These are phyloP conservation scores for Bunonema sp. DNA, from an alignment of 2,888 invertebrate species.

Conservation along the genomic window DNA sequence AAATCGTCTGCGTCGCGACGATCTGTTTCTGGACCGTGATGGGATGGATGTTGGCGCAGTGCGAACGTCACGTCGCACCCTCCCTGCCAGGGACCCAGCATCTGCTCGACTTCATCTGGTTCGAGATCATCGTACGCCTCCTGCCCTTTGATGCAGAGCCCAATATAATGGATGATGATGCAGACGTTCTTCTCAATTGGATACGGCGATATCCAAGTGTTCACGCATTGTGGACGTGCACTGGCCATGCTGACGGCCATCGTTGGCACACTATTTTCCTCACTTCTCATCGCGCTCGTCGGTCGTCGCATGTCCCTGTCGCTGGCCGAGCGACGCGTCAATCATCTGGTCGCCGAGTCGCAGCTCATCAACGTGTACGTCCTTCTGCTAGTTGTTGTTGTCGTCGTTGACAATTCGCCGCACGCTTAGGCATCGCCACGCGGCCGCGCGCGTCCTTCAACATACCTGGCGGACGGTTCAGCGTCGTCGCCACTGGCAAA, in stretches of 20 bases:
- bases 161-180: slow-evolving; percentile 5
- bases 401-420: no score
- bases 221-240: slow-evolving; percentile 97
- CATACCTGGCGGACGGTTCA: slow-evolving; percentile 67
- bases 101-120: slow-evolving; percentile 37
- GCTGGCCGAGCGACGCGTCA: slow-evolving; percentile 97
- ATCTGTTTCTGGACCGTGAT: slow-evolving; percentile 97
- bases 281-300: slow-evolving; percentile 91
- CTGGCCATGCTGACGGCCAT: slow-evolving; percentile 97
- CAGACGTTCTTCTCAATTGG: slow-evolving; percentile 96
- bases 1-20: slow-evolving; percentile 76
- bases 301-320: slow-evolving; percentile 94
- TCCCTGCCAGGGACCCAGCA: slow-evolving; percentile 19
- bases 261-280: slow-evolving; percentile 97
- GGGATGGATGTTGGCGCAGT: slow-evolving; percentile 91
- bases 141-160: no score
- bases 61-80: slow-evolving; percentile 65
- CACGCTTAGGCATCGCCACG: slow-evolving; percentile 65
- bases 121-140: slow-evolving; percentile 37
- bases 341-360: slow-evolving; percentile 65
- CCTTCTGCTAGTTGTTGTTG: no score
- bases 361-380: slow-evolving; percentile 20
- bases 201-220: slow-evolving; percentile 92
- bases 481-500: slow-evolving; percentile 8
- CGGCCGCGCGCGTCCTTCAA: slow-evolving; percentile 91